Base-by-base conservation (phyloP, 2,888 invertebrate species). In the Lepidocyrtinus sp. region DNA sequence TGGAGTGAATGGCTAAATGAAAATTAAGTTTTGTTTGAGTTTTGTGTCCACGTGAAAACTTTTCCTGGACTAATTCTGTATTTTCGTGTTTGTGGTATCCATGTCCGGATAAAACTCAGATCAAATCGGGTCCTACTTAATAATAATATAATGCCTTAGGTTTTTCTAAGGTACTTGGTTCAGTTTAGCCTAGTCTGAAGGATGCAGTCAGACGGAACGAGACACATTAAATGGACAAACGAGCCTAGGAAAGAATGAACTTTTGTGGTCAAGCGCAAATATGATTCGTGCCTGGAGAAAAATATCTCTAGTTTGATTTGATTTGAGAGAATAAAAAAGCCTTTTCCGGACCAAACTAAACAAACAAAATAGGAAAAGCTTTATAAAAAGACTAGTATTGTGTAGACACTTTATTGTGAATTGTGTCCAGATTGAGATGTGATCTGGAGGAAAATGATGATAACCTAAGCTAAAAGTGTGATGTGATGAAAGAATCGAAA, bases 151-250 rank as follows among this genome's bases (percentile, higher is more conserved):
- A n/a, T n/a, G n/a, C n/a, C n/a, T n/a, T n/a, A n/a, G n/a, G n/a
- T n/a, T n/a, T n/a, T n/a, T n/a, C n/a, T n/a, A n/a, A n/a, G n/a
- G n/a, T n/a, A n/a, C n/a, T n/a, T n/a, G n/a, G n/a, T n/a, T n/a
- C n/a, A n/a, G n/a, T n/a, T n/a, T n/a, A n/a, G n/a, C n/a, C 67
- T 50, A 68, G 22, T n/a, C 27, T 26, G 2, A 21, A 68, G 24
- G 50, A 68, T 17, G 61, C 70, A 61, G 19, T 36, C 61, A 61
- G 25, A 71, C 69, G 69, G 36, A 71, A 71, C 59, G 61, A 71
- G 61, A 61, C 36, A 71, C 61, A 71, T 71, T 71, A 71, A 69
- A 69, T 19, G 17, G 61, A 55, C 68, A 68, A 68, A 68, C 68
- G 68, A 68, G 68, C 50, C 68, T 19, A 36, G 17, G 36, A 62